Conservation (phyloP, 1,140 invertebrate species). For the Vollenhovia emeryi region DNA sequence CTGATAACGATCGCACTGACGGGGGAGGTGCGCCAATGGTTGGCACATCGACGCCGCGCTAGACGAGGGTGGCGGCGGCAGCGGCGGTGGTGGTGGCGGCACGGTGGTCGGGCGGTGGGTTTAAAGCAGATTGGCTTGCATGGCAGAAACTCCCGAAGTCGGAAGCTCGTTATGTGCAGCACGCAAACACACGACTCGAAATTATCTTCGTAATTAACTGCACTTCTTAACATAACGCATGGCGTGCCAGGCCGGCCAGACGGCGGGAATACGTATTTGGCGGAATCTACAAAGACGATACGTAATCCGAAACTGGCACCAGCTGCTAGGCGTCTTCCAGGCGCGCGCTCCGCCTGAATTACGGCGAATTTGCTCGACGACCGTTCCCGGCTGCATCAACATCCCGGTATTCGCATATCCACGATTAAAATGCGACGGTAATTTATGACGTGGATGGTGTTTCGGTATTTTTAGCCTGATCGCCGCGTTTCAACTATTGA, state of each 20-base stretch:
- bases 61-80: not conserved
- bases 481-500: not conserved
- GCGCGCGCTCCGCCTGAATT: slow-evolving; percentile 3
- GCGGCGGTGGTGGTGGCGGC: not conserved
- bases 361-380: slow-evolving; percentile 22
- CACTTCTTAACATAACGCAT: slow-evolving; percentile 85
- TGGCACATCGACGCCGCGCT: slow-evolving; percentile 43
- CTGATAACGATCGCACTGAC: slow-evolving; percentile 66
- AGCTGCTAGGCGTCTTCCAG: slow-evolving; percentile 76
- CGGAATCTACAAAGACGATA: slow-evolving; percentile 81
- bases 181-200: slow-evolving; percentile 84
- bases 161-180: slow-evolving; percentile 84
- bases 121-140: slow-evolving; percentile 80
- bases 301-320: slow-evolving; percentile 83
- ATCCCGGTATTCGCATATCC: not conserved
- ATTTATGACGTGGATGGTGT: not conserved
- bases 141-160: slow-evolving; percentile 78
- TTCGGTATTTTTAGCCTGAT: not conserved
- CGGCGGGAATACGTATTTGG: slow-evolving; percentile 80
- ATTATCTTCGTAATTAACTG: slow-evolving; percentile 86
- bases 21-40: slow-evolving; percentile 52
- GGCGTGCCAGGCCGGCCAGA: slow-evolving; percentile 83
- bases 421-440: not conserved
- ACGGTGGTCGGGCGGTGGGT: slow-evolving; percentile 58
- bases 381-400: not conserved